Evolutionary conservation across 2,797 vertebrate genomes (phyloP), one percentile per base, ranked within the genome.

Genomic region (Tenualosa thibaudeaui): DNA sequence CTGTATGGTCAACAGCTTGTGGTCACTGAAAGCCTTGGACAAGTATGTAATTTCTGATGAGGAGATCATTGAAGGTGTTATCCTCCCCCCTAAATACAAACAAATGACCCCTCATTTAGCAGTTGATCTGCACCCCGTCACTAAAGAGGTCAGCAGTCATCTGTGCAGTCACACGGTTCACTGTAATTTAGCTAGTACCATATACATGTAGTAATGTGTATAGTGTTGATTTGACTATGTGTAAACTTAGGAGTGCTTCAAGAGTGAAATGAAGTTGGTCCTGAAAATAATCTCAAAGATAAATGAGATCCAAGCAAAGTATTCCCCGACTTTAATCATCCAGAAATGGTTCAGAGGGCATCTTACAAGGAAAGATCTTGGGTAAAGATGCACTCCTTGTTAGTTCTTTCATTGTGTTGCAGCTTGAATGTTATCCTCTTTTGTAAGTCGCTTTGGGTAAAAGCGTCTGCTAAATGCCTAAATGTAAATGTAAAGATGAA

Each of bases 261-360:
- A 91, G 46, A 86, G 86, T 86, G 94, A 94, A 91, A 88, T 93
- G 83, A 89, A 90, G 83, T 82, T 49, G 22, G 85, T 95, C n/a
- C 90, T 87, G 43, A 22, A 87, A 85, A 83, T 93, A 85, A 91
- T 94, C 86, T 89, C 92, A 75, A 92, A 91, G 85, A 93, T 96
- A 88, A 94, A 95, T 90, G 78, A 51, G 84, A 92, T 95, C 89
- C 88, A 95, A 85, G 91, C 93, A 68, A 85, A 91, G 88, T 91
- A 92, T 86, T 96, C 94, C 81, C 94, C 94, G 83, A 90, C 95
- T 82, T 88, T 95, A 86, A 95, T 95, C 89, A 83, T 95, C 88
- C 94, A 96, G 88, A 94, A 90, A 89, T 95, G 93, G 93, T 92
- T 94, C 84, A 91, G 93, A 88, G 95, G 94, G 65, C 89, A 94